Percentiles rank a stretch among this genome's conserved stretches.
Evolutionary conservation across 2,888 invertebrate species (phyloP).

Genomic region (Gryllus longicercus): DNA sequence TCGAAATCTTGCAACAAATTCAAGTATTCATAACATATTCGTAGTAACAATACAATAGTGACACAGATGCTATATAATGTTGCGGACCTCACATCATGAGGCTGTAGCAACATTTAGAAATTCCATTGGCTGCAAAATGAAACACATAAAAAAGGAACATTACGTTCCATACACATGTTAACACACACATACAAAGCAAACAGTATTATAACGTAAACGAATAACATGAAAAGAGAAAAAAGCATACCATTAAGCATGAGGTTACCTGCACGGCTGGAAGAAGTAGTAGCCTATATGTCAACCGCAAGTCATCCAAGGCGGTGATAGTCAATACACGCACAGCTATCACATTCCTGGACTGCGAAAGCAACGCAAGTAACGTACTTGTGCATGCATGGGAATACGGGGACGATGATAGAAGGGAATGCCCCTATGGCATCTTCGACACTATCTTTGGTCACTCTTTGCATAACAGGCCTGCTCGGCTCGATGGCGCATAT

Average conservation of each 20-base stretch:
- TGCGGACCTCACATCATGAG: slow-evolving; percentile 17
- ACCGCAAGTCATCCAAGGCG: slow-evolving; percentile 38
- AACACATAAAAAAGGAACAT: neutral
- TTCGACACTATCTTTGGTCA: neutral
- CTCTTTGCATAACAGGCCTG: neutral
- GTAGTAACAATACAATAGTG: neutral
- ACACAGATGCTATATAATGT: neutral
- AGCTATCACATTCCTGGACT: slow-evolving; percentile 36
- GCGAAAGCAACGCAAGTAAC: slow-evolving; percentile 34
- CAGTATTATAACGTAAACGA: neutral
- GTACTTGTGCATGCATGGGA: slow-evolving; percentile 28
- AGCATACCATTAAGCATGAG: slow-evolving; percentile 36
- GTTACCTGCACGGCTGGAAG: slow-evolving; percentile 36
- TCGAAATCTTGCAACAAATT: no score
- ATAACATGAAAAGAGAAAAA: slow-evolving; percentile 22
- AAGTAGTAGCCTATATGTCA: slow-evolving; percentile 36
- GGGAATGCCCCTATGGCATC: neutral
- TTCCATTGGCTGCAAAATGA: neutral
- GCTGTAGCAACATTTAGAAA: neutral
- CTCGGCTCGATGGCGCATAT: neutral
- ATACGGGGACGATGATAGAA: neutral
- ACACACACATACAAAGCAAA: slow-evolving; percentile 23
- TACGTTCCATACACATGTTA: neutral
- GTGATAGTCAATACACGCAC: slow-evolving; percentile 36
- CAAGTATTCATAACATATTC: no score